Base-by-base conservation (phyloP, 2,888 invertebrate genomes). In the Microplitis deprimator region DNA sequence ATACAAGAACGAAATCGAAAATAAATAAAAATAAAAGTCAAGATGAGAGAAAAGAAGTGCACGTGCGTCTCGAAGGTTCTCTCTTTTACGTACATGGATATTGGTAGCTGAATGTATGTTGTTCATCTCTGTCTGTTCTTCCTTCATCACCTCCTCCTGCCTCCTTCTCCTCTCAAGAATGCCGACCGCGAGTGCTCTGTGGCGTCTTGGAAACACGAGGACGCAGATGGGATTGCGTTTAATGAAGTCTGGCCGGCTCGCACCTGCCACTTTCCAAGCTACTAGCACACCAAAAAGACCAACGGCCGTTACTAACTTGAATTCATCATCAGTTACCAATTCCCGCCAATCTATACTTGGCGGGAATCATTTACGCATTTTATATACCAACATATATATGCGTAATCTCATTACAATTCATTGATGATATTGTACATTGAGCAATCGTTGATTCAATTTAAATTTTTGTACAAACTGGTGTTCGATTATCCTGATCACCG, bases 221-320 rank as follows among this genome's bases (percentile, higher is more conserved):
- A 85, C 86, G 87, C 88, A 87, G 88, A 88, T 88, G 88, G 86
- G 86, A 87, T 87, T 86, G 86, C 84, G 87, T 87, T 88, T 87
- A 87, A 88, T 87, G 87, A 88, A 88, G 87, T 88, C 86, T 87
- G 87, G 86, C 86, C 83, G 50, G 81, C 82, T 83, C 85, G 88
- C 88, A 88, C 88, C 87, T 88, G 88, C 88, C 87, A 84, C 87
- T 86, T 87, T 86, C 86, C 82, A 86, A 81, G 84, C 82, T 84
- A 81, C 50, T 50, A 50, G 50, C 50, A 50, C 82, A 65, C 76
- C 78, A 79, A 76, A 81, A 77, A 75, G 75, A 75, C 75, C 69
- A 75, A 77, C 68, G 76, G 75, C 79, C 80, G 80, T 80, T 80
- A 77, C 75, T n/a, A 73, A 75, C 76, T 76, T 70, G 59, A 71